phyloP scores from a whole-genome alignment of 2,113 vertebrate genomes.

The Microtus pennsylvanicus region DNA sequence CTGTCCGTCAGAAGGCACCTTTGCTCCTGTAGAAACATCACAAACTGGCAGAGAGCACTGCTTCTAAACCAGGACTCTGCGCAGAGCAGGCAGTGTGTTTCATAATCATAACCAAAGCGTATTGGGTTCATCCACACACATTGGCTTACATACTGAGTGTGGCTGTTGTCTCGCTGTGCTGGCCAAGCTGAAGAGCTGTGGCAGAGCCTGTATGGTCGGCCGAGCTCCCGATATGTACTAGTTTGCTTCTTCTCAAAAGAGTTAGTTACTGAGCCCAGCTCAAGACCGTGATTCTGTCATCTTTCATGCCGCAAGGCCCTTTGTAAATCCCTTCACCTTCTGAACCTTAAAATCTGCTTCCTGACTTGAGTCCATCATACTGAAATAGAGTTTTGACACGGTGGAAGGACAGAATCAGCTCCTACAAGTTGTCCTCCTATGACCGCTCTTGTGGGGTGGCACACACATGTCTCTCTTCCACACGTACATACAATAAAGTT shows the following conservation, averaged over 20 bases:
- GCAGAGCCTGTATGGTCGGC: background rate
- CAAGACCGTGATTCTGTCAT: background rate
- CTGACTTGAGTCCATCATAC: background rate
- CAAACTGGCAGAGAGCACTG: background rate
- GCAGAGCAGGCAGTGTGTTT: background rate
- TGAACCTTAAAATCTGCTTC: background rate
- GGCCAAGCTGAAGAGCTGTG: background rate
- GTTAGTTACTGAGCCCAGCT: background rate
- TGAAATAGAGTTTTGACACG: background rate
- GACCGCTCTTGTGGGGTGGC: background rate
- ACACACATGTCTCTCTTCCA: background rate
- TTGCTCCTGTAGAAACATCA: background rate
- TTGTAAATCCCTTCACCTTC: background rate
- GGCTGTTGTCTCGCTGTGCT: background rate
- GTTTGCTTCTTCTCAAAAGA: background rate
- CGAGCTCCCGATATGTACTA: background rate
- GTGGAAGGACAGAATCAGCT: background rate
- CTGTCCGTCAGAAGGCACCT: background rate
- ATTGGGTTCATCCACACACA: background rate
- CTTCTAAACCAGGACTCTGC: background rate
- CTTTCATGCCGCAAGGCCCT: background rate
- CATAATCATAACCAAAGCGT: constrained; percentile 34
- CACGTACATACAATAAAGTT: background rate
- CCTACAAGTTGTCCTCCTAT: background rate
- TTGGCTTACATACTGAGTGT: background rate